These are phyloP conservation scores for Grammomys surdaster DNA, from an alignment of 2,113 vertebrate species.

Conservation along the genomic window DNA sequence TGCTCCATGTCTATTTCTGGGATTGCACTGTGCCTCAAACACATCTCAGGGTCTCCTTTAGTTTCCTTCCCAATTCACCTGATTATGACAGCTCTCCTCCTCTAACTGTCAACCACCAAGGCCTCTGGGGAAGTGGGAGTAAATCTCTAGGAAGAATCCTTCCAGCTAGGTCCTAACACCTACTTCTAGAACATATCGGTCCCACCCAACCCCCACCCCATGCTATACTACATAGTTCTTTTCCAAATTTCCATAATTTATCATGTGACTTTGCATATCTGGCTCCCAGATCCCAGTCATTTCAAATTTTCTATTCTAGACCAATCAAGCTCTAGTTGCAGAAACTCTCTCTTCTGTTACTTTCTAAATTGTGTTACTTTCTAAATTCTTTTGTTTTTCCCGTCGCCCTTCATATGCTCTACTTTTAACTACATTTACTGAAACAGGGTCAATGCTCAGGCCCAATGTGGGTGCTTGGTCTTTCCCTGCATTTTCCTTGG, in stretches of 20 bases:
- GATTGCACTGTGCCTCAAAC: neutral
- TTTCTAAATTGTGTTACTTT: conserved; percentile 41
- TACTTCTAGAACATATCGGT: neutral
- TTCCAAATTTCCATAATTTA: neutral
- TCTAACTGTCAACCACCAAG: neutral
- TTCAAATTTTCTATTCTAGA: neutral
- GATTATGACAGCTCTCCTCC: neutral
- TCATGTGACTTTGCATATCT: neutral
- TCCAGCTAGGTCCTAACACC: neutral
- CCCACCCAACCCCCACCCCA: neutral
- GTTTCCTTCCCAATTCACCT: neutral
- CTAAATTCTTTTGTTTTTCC: conserved; percentile 42
- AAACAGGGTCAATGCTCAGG: neutral
- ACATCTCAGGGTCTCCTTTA: neutral
- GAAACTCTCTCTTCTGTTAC: neutral
- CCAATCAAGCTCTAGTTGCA: neutral
- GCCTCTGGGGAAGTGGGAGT: too few relatives aligned
- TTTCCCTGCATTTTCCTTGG: neutral
- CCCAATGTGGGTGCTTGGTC: neutral
- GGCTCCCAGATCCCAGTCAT: neutral
- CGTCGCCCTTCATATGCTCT: neutral
- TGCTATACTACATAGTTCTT: neutral
- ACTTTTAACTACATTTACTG: conserved; percentile 20
- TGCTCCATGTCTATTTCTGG: neutral
- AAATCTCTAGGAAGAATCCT: neutral